Base-by-base conservation (phyloP, 1,140 invertebrate species). In the Lepidotrigona ventralis region DNA sequence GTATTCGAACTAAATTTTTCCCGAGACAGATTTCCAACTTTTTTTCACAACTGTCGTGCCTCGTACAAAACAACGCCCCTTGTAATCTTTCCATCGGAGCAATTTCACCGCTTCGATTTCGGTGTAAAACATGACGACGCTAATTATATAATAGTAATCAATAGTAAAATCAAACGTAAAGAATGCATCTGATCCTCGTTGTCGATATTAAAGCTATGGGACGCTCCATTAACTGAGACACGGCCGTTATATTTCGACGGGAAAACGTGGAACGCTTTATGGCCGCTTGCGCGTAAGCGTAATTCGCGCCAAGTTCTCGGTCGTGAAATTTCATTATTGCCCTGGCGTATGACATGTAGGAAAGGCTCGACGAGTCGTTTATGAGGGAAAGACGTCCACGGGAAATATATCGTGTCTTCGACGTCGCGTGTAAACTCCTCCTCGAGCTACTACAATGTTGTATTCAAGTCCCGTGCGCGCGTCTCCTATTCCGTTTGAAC, bases 81-180 rank as follows among this genome's bases (percentile, higher is more conserved):
- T 46, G 51, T 17, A 11, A 9, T 1, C 29, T 33, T 46, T 51
- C 5, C 23, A 2, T 46, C 8, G 69, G 2, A 15, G n/a, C 39
- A 0, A 71, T 17, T 29, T 15, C 26, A 19, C 5, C 15, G 26
- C 33, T 56, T 26, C n/a, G 5, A 11, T 33, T 73, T 56, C 12
- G 3, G 6, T 9, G 15, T 23, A 0, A 4, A 39, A 14, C 21
- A 21, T 60, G 26, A 26, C 23, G 60, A 26, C 23, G 29, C 51
- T 81, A 74, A 81, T 81, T 66, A n/a, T n/a, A n/a, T n/a, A 74
- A 81, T 74, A 58, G 23, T 33, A n/a, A 26, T 66, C 6, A 69
- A 54, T 46, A 21, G 23, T 15, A 23, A 23, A 26, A 9, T 2
- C 21, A 46, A 17, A 15, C 21, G 70, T 9, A 8, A 81, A 68